phyloP scores from a whole-genome alignment of 2,888 invertebrate genomes.

The Lottia gigantea region DNA sequence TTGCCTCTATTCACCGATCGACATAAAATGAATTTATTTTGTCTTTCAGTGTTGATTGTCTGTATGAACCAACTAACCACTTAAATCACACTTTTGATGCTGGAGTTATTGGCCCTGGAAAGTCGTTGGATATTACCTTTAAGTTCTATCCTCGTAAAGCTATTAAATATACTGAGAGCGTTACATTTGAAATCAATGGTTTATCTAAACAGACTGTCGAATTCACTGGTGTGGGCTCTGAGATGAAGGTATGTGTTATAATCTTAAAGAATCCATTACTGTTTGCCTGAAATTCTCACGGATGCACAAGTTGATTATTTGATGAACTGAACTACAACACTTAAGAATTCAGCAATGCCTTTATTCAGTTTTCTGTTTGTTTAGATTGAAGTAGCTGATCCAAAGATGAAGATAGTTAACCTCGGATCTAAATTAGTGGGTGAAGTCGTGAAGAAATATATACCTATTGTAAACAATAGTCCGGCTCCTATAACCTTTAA shows the following conservation, averaged over 20 bases:
- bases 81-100: conserved; percentile 66
- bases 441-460: conserved; percentile 56
- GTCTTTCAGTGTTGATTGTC: conserved; percentile 64
- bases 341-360: background rate
- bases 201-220: conserved; percentile 63
- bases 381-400: conserved; percentile 66
- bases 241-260: conserved; percentile 60
- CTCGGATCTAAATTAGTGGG: conserved; percentile 64
- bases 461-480: conserved; percentile 67
- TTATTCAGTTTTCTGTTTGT: too few relatives aligned
- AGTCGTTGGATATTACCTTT: conserved; percentile 56
- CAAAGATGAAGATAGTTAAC: conserved; percentile 63
- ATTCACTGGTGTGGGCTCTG: conserved; percentile 63
- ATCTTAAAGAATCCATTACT: too few relatives aligned
- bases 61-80: conserved; percentile 56
- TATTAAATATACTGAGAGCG: conserved; percentile 59
- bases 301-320: background rate
- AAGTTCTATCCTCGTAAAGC: conserved; percentile 64
- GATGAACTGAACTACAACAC: background rate
- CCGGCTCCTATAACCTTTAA: conserved; percentile 64
- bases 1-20: background rate
- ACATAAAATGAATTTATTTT: background rate
- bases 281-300: background rate
- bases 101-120: conserved; percentile 56
- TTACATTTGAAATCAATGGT: conserved; percentile 68